phyloP scores from a whole-genome alignment of 2,113 vertebrate species.

The Esox niger region DNA sequence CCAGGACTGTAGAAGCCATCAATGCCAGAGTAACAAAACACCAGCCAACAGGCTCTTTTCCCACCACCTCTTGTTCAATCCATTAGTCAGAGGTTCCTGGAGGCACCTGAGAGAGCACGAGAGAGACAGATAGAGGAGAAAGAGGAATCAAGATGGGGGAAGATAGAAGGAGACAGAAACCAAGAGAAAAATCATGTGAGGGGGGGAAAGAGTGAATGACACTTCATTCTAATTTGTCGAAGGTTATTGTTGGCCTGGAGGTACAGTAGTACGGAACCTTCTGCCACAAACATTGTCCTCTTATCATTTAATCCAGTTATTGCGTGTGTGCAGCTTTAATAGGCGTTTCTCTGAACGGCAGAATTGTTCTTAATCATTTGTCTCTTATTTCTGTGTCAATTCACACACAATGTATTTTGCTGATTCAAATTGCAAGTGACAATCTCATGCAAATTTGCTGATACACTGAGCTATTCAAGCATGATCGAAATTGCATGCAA shows the following conservation, averaged over 20 bases:
- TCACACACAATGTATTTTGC: no score
- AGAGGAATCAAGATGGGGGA: no score
- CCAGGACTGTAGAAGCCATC: neutral
- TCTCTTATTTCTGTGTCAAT: neutral
- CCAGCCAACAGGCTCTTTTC: neutral
- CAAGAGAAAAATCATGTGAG: neutral
- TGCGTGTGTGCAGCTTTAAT: neutral
- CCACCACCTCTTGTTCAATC: neutral
- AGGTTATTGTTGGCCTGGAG: neutral
- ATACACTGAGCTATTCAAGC: no score
- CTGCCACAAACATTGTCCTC: neutral
- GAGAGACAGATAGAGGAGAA: no score
- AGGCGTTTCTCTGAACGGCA: conserved; percentile 2
- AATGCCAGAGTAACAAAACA: neutral
- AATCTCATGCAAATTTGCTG: no score
- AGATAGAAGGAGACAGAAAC: no score
- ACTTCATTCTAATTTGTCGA: neutral
- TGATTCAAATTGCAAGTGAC: no score
- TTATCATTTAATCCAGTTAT: conserved; percentile 14
- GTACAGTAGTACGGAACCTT: neutral
- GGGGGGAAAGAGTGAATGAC: neutral
- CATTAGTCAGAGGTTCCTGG: neutral
- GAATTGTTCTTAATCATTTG: conserved; percentile 20
- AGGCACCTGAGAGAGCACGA: conserved; percentile 2
- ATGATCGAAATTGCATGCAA: no score